phyloP scores from a whole-genome alignment of 2,888 invertebrate genomes.

The Thelaira solivaga region DNA sequence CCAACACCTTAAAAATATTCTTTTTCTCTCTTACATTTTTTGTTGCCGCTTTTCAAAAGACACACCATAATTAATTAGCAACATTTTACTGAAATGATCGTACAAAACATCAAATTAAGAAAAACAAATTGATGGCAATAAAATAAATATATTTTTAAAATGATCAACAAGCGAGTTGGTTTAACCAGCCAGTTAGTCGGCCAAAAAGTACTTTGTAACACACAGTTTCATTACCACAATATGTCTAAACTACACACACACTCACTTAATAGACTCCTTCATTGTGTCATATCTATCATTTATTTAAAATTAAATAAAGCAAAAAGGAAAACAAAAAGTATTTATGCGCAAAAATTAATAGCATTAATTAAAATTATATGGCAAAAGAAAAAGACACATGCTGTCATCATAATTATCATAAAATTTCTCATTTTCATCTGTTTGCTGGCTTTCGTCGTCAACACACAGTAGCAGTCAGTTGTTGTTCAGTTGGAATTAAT shows the following conservation, averaged over 20 bases:
- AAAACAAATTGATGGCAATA: constrained; percentile 45
- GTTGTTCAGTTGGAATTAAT: constrained; percentile 25
- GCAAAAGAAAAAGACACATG: constrained; percentile 48
- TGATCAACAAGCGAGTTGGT: background rate
- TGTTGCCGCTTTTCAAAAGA: background rate
- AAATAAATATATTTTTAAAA: constrained; percentile 11
- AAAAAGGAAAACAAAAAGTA: background rate
- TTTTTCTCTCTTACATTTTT: background rate
- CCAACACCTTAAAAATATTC: background rate
- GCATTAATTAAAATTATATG: constrained; percentile 60
- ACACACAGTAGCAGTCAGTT: constrained; percentile 48
- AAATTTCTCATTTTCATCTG: constrained; percentile 54
- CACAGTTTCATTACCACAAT: constrained; percentile 2
- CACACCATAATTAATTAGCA: background rate
- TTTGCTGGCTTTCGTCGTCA: constrained; percentile 20
- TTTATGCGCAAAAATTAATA: constrained; percentile 50
- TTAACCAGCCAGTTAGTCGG: background rate
- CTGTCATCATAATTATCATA: constrained; percentile 61
- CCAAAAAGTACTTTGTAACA: background rate
- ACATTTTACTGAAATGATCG: constrained; percentile 1
- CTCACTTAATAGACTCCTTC: background rate
- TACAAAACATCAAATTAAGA: constrained; percentile 35
- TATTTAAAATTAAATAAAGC: background rate
- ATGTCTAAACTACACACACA: background rate
- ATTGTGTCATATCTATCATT: constrained; percentile 8